These are phyloP conservation scores for Cryptus armator DNA, from an alignment of 2,888 invertebrate species.

Conservation along the genomic window DNA sequence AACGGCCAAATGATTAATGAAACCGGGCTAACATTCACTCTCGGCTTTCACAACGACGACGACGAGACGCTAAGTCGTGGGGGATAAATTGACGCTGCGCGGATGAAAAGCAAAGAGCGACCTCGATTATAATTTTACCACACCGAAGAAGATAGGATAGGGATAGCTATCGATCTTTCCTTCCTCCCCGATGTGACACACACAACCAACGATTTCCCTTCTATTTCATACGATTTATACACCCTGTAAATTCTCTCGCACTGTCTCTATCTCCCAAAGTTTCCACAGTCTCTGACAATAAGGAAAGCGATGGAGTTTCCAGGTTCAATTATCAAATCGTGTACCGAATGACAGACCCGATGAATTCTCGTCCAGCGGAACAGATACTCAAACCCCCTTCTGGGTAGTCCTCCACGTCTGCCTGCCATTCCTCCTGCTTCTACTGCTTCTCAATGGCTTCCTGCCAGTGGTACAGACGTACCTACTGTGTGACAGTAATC, in stretches of 20 bases:
- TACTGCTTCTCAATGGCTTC: slow-evolving; percentile 17
- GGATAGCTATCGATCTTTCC: slow-evolving; percentile 6
- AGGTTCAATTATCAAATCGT: slow-evolving; percentile 37
- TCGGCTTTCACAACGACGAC: slow-evolving; percentile 24
- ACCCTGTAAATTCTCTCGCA: not conserved
- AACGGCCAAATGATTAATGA: slow-evolving; percentile 70
- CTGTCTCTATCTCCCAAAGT: not conserved
- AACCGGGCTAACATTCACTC: slow-evolving; percentile 57
- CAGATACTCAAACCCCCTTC: not conserved
- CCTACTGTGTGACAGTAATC: slow-evolving; percentile 49
- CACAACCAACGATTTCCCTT: not conserved
- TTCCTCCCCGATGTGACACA: not conserved
- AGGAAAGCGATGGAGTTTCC: slow-evolving; percentile 11
- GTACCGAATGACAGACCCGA: slow-evolving; percentile 31
- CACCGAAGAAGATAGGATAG: not conserved
- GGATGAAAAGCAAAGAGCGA: slow-evolving; percentile 30
- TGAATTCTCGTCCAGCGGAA: slow-evolving; percentile 12
- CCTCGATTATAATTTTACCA: slow-evolving; percentile 25
- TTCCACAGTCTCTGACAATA: slow-evolving; percentile 8
- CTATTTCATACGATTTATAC: not conserved
- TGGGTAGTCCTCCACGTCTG: slow-evolving; percentile 1
- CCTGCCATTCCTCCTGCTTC: slow-evolving; percentile 4
- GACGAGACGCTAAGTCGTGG: slow-evolving; percentile 11
- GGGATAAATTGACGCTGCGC: not conserved
- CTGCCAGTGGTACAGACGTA: not conserved